Percentiles rank a stretch among this genome's conserved stretches.
Evolutionary conservation across 64 coral and sea anemone genomes (phyloP).

Genomic region (Dendronephthya gigantea): DNA sequence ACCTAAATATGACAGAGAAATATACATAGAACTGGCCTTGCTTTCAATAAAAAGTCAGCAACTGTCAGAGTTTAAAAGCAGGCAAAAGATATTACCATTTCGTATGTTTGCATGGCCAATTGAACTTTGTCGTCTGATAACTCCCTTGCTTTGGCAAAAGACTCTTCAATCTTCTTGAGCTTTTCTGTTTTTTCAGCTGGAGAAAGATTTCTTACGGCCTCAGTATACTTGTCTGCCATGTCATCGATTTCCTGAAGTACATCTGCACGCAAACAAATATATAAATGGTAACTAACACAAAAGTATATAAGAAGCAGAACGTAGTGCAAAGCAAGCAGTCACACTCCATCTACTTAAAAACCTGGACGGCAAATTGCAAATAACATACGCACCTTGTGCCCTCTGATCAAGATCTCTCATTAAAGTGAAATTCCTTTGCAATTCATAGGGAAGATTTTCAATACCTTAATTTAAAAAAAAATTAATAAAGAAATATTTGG

Average conservation of each 20-base stretch:
- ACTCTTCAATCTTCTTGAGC: constrained; percentile 94
- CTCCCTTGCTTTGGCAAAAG: constrained; percentile 86
- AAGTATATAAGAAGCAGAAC: background rate
- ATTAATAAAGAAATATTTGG: no score
- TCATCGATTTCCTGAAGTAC: constrained; percentile 84
- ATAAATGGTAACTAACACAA: background rate
- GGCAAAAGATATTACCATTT: constrained; percentile 98
- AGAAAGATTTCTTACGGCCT: constrained; percentile 57
- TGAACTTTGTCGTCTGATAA: constrained; percentile 98
- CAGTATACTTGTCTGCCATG: constrained; percentile 88
- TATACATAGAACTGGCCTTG: no score
- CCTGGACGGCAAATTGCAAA: background rate
- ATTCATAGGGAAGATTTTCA: constrained; percentile 95
- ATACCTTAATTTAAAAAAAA: constrained; percentile 44
- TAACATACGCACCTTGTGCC: constrained; percentile 62
- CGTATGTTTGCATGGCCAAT: constrained; percentile 98
- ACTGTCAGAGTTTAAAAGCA: no score
- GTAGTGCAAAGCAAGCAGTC: background rate
- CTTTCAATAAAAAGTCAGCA: no score
- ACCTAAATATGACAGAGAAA: constrained; percentile 29
- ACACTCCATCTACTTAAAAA: no score
- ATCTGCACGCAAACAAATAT: constrained; percentile 36
- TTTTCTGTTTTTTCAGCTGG: constrained; percentile 57
- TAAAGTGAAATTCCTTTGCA: constrained; percentile 96
- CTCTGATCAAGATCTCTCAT: constrained; percentile 93